Conservation (phyloP, 2,888 invertebrate species). For the Stictocephala bisonia region DNA sequence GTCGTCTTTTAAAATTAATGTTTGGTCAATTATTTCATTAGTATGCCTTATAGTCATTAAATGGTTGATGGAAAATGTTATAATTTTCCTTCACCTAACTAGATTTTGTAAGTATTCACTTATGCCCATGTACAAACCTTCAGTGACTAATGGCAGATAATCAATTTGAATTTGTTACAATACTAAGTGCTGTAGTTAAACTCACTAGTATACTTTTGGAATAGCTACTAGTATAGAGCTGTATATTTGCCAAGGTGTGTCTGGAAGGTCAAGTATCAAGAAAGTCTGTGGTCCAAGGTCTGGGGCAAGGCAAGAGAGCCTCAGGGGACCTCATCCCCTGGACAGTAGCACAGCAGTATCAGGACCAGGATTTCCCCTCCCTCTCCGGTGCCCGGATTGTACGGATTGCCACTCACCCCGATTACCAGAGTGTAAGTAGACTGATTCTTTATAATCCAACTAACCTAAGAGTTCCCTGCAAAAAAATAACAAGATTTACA, state of each 20-base stretch:
- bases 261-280: conserved; percentile 74
- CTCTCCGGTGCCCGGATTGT: conserved; percentile 92
- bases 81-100: too few species aligned
- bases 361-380: conserved; percentile 92
- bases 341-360: conserved; percentile 97
- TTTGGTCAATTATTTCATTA: too few species aligned
- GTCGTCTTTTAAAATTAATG: too few species aligned
- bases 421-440: conserved; percentile 83
- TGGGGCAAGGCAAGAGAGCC: conserved; percentile 89
- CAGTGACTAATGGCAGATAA: background rate
- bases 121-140: too few species aligned
- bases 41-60: too few species aligned
- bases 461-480: background rate
- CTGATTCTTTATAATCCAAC: conserved; percentile 18
- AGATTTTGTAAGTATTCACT: too few species aligned
- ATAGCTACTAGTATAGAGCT: too few species aligned
- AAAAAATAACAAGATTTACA: background rate
- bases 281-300: conserved; percentile 77
- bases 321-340: conserved; percentile 98
- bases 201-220: background rate
- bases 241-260: conserved; percentile 70
- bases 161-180: background rate
- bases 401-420: conserved; percentile 97
- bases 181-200: background rate
- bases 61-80: too few species aligned